Base-by-base conservation (phyloP, 2,888 invertebrate species). In the Drosophila neutralis region DNA sequence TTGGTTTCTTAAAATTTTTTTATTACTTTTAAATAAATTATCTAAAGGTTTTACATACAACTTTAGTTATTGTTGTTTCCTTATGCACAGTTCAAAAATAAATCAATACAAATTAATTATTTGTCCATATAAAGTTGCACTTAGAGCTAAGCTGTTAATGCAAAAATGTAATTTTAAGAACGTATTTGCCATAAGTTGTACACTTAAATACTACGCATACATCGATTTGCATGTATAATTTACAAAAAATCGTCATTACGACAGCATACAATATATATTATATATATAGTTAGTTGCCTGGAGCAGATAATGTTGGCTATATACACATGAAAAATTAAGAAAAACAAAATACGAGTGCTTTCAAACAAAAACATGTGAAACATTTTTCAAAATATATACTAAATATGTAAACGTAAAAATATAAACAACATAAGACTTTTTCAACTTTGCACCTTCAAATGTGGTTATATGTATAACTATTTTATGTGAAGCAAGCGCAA, bases 11-110 rank as follows among this genome's bases (percentile, higher is more conserved):
- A 73, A 77, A 76, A 66, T 58, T 78, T 73, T 77, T 75, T 79
- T 85, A 83, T 72, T 88, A 82, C 73, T 83, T 88, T 88, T 88
- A 83, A 86, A 88, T 86, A 86, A 86, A 85, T 82, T 86, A 88
- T 86, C 82, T 82, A 82, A 86, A 82, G 80, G 82, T 76, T 83
- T 80, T 78, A 76, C 58, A 75, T 73, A 63, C 80, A 86, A 85
- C 73, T 85, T 72, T 74, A 82, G 80, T 83, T 78, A 71, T 82
- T 70, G 56, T 74, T 49, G 65, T 60, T 56, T 68, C 35, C 68
- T 63, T 72, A 74, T 61, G 70, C 67, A 48, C 67, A 74, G 66
- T 76, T 59, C 63, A 66, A 72, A 69, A 63, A 61, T 69, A 51
- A 73, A 70, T 69, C 54, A 67, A 80, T 65, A 53, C 59, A 69